These are phyloP conservation scores for Drosophila ohnishii DNA, from an alignment of 1,140 invertebrate species.

Conservation along the genomic window DNA sequence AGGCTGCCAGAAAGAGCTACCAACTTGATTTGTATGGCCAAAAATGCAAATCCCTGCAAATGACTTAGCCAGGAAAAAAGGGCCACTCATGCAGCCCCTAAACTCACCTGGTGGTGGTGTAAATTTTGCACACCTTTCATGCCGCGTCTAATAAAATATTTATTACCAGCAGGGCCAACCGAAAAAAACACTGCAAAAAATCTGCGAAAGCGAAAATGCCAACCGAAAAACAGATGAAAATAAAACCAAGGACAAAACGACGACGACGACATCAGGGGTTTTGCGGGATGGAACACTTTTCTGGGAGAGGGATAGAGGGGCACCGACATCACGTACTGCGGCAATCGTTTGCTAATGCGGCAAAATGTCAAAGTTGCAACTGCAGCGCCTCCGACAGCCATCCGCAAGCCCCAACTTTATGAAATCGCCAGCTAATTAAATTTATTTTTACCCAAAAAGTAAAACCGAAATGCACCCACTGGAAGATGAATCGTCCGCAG, in stretches of 20 bases:
- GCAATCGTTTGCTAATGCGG: conserved; percentile 58
- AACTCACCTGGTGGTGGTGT: conserved; percentile 40
- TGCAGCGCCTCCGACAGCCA: conserved; percentile 18
- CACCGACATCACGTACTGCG: conserved; percentile 59
- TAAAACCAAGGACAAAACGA: conserved; percentile 19
- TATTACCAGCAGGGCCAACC: conserved; percentile 44
- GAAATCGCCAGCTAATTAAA: conserved; percentile 73
- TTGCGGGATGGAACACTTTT: background rate
- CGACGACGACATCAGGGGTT: no score
- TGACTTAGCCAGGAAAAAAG: conserved; percentile 31
- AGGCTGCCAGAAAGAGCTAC: conserved; percentile 33
- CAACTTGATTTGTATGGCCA: conserved; percentile 52
- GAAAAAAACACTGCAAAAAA: conserved; percentile 32
- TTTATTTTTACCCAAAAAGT: conserved; percentile 56
- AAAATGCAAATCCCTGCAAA: conserved; percentile 62
- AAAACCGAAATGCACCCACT: conserved; percentile 37
- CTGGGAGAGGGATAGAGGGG: background rate
- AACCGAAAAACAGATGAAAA: conserved; percentile 18
- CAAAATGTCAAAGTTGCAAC: conserved; percentile 69
- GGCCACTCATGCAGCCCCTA: conserved; percentile 30
- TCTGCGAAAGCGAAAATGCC: conserved; percentile 10
- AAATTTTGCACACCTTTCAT: conserved; percentile 62
- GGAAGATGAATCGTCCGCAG: conserved; percentile 59
- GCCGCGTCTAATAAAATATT: conserved; percentile 71
- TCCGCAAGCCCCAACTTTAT: conserved; percentile 13